Conservation (phyloP, 1,140 invertebrate genomes). For the Leguminivora glycinivorella region DNA sequence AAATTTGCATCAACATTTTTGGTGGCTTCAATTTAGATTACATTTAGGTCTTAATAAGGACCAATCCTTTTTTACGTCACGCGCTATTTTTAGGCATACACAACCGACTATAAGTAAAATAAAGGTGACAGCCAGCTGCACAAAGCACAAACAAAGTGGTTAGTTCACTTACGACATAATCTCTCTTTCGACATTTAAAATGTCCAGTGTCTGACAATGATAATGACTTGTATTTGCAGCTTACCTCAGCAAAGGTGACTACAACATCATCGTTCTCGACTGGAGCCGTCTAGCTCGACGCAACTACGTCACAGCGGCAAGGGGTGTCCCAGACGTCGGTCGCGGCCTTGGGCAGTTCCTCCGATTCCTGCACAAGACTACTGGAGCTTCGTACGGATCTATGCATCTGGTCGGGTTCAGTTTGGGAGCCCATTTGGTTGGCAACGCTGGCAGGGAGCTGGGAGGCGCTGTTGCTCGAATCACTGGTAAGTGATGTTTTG, state of each 20-base stretch:
- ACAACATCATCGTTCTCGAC: constrained; percentile 81
- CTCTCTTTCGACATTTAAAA: no score
- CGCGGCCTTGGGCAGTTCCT: constrained; percentile 61
- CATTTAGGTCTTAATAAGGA: no score
- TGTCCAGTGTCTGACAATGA: no score
- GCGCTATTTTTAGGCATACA: no score
- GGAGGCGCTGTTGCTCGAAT: constrained; percentile 39
- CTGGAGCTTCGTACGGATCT: constrained; percentile 52
- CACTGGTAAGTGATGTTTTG: constrained; percentile 38
- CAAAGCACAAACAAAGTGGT: no score
- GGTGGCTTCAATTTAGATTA: no score
- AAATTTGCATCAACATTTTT: no score
- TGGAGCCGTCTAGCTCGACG: constrained; percentile 79
- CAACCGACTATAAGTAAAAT: no score
- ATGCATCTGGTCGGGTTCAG: constrained; percentile 92
- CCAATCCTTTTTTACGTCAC: no score
- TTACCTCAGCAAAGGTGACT: constrained; percentile 74
- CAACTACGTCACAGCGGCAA: constrained; percentile 63
- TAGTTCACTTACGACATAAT: no score
- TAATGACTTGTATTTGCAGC: constrained; percentile 46
- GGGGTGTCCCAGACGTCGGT: constrained; percentile 63
- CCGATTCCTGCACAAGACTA: constrained; percentile 51
- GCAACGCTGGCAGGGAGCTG: constrained; percentile 81
- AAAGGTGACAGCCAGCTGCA: no score
- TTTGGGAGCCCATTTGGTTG: constrained; percentile 91